These are phyloP conservation scores for Pseudomyrmex sp. DNA, from an alignment of 1,140 invertebrate species.

Conservation along the genomic window DNA sequence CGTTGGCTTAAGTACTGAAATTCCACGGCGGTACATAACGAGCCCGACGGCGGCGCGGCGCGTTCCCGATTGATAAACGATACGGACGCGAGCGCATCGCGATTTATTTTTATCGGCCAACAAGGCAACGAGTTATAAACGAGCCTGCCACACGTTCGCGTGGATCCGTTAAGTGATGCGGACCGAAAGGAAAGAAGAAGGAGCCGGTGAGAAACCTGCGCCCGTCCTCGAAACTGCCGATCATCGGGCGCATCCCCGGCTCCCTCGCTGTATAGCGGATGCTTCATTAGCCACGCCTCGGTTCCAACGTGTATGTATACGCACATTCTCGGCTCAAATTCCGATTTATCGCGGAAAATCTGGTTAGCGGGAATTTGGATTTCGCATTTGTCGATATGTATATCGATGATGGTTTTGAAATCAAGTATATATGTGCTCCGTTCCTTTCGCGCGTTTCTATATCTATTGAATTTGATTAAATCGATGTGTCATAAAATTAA, in stretches of 20 bases:
- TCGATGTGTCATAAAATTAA: no score
- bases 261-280: constrained; percentile 46
- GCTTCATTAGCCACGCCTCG: constrained; percentile 63
- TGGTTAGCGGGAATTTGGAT: constrained; percentile 55
- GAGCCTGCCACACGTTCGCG: constrained; percentile 43
- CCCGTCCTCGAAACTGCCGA: constrained; percentile 51
- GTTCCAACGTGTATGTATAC: background rate
- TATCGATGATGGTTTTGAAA: background rate
- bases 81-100: constrained; percentile 16
- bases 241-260: constrained; percentile 57
- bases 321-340: constrained; percentile 36
- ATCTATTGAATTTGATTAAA: no score
- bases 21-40: constrained; percentile 17
- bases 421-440: background rate
- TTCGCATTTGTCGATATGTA: constrained; percentile 24
- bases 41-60: constrained; percentile 22
- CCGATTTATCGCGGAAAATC: constrained; percentile 67
- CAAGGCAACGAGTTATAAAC: constrained; percentile 42
- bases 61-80: constrained; percentile 51
- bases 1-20: constrained; percentile 45
- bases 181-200: background rate
- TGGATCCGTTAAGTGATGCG: constrained; percentile 42
- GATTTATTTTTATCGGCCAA: constrained; percentile 36
- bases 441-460: background rate
- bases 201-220: constrained; percentile 44